Evolutionary conservation across 2,113 vertebrate genomes (phyloP).

Genomic region (Forbesichthys agassizii): DNA sequence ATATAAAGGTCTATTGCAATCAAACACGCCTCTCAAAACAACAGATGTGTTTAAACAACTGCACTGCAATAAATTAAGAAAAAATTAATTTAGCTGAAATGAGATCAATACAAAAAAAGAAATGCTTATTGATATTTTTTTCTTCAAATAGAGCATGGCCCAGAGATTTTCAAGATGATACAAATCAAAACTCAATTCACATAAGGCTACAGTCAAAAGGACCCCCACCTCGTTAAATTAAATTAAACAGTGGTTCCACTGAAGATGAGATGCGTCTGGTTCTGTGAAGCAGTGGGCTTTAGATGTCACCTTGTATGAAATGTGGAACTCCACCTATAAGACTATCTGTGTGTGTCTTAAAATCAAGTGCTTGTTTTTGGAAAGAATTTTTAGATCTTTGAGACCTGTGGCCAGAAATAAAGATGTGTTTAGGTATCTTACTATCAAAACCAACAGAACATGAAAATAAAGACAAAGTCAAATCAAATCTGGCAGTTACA

Average conservation of each 20-base stretch:
- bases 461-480: background rate
- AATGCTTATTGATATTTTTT: too few relatives aligned
- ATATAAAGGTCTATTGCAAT: constrained; percentile 77
- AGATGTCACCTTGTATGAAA: background rate
- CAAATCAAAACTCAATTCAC: too few relatives aligned
- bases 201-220: background rate
- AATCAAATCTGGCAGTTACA: constrained; percentile 50
- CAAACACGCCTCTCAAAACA: constrained; percentile 63
- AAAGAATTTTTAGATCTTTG: background rate
- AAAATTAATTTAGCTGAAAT: constrained; percentile 63
- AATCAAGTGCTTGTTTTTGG: background rate
- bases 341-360: background rate
- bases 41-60: constrained; percentile 60
- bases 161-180: too few relatives aligned
- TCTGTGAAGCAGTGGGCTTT: background rate
- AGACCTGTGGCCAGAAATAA: background rate
- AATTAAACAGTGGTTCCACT: background rate
- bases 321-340: background rate
- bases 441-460: background rate
- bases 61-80: constrained; percentile 34
- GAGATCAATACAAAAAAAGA: constrained; percentile 15
- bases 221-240: background rate
- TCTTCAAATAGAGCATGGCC: too few relatives aligned
- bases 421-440: background rate
- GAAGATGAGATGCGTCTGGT: background rate